Percentiles rank a stretch among this genome's conserved stretches.
Evolutionary conservation across 2,797 vertebrate species (phyloP).

Genomic region (Nyctalus aviator): DNA sequence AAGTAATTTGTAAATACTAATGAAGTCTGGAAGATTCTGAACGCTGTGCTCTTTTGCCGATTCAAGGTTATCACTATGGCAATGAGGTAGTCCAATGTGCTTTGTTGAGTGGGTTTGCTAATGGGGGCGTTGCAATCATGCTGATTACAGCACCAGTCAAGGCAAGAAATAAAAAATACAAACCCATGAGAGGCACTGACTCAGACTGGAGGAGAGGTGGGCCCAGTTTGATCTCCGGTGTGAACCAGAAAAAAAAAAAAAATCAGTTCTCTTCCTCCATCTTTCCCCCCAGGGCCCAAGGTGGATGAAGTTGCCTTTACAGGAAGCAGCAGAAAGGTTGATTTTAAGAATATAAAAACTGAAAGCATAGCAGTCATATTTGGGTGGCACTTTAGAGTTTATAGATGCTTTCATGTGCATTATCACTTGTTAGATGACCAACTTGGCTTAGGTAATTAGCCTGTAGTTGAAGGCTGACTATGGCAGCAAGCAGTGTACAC

Average conservation of each 20-base stretch:
- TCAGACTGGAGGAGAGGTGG: neutral
- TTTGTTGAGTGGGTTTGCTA: constrained; percentile 20
- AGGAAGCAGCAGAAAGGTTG: constrained; percentile 29
- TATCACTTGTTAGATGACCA: constrained; percentile 16
- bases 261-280: neutral
- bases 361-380: constrained; percentile 48
- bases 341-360: constrained; percentile 51
- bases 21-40: constrained; percentile 13
- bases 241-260: constrained; percentile 53
- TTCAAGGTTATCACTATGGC: constrained; percentile 63
- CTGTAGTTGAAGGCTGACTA: neutral
- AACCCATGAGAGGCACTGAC: constrained; percentile 19
- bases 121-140: neutral
- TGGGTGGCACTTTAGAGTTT: constrained; percentile 15
- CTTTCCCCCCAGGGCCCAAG: neutral
- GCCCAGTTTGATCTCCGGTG: neutral
- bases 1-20: constrained; percentile 31
- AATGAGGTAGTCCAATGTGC: constrained; percentile 1
- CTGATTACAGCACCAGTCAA: constrained; percentile 37
- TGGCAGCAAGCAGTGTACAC: neutral
- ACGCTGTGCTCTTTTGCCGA: constrained; percentile 29
- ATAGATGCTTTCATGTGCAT: constrained; percentile 34
- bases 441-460: neutral
- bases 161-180: constrained; percentile 21
- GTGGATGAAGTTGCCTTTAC: neutral